Percentiles rank a stretch among this genome's conserved stretches.
These are phyloP conservation scores for Andrena fulva DNA, from an alignment of 2,888 invertebrate genomes.

Conservation along the genomic window DNA sequence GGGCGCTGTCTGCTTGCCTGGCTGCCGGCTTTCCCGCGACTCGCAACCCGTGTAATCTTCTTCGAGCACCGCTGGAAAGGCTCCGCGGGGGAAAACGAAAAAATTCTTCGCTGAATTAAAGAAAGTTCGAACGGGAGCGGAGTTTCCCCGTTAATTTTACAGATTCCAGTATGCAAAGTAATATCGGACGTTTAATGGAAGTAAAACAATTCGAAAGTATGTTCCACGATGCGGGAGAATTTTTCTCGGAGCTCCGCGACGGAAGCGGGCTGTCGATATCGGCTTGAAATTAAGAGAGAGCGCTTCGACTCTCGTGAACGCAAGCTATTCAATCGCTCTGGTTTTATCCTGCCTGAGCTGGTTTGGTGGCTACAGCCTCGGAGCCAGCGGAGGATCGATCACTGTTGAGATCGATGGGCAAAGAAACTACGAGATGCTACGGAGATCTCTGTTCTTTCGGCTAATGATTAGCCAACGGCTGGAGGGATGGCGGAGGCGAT, in stretches of 20 bases:
- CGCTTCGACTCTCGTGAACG: background rate
- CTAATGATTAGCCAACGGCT: background rate
- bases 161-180: conserved; percentile 28
- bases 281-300: background rate
- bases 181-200: conserved; percentile 38
- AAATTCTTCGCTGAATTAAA: conserved; percentile 14
- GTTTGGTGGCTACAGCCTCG: too few species aligned
- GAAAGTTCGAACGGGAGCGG: conserved; percentile 10
- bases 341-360: too few species aligned
- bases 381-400: background rate
- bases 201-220: conserved; percentile 28
- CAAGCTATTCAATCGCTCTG: too few species aligned
- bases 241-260: background rate
- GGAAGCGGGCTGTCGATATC: background rate
- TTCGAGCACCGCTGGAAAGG: background rate
- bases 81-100: background rate
- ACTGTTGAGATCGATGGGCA: background rate
- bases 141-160: conserved; percentile 31
- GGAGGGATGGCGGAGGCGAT: background rate
- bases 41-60: conserved; percentile 19
- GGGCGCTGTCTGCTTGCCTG: conserved; percentile 45
- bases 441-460: background rate
- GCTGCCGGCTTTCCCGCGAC: background rate
- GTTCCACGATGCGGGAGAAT: background rate
- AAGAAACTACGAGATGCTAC: too few species aligned